Percentiles rank a stretch among this genome's conserved stretches.
Conservation (phyloP, 2,113 vertebrate species). For the Phrynosoma blainvillii region DNA sequence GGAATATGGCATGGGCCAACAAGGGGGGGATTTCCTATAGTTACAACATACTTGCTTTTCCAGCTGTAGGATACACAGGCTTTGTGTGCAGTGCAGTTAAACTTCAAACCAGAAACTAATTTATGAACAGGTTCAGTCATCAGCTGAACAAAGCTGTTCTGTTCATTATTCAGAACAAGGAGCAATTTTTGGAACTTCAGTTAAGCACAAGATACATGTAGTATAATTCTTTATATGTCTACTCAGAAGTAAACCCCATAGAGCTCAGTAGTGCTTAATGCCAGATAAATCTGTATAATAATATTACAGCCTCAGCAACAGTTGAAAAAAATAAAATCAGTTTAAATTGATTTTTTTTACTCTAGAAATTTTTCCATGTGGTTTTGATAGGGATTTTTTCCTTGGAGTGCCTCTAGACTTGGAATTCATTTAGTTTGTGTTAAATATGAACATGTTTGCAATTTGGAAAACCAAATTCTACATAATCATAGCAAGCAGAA, state of each 20-base stretch:
- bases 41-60: conserved; percentile 61
- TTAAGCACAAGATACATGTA: accelerated
- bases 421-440: background rate
- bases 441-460: background rate
- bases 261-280: background rate
- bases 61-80: conserved; percentile 10
- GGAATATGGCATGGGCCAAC: conserved; percentile 51
- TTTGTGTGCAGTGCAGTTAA: conserved; percentile 59
- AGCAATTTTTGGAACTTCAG: background rate
- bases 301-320: background rate
- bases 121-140: conserved; percentile 49
- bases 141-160: conserved; percentile 48
- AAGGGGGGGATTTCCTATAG: conserved; percentile 51
- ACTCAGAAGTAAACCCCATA: background rate
- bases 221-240: background rate
- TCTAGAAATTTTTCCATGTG: background rate
- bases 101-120: conserved; percentile 57
- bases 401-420: background rate
- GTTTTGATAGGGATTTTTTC: background rate
- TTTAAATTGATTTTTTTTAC: background rate
- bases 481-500: background rate
- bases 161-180: conserved; percentile 36
- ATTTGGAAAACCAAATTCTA: background rate
- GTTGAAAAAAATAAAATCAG: conserved; percentile 48
- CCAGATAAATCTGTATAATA: background rate